A percentile compares a stretch with the other conserved stretches of the same genome.
Evolutionary conservation across 1,140 invertebrate species (phyloP).

Genomic region (Penaeus indicus): DNA sequence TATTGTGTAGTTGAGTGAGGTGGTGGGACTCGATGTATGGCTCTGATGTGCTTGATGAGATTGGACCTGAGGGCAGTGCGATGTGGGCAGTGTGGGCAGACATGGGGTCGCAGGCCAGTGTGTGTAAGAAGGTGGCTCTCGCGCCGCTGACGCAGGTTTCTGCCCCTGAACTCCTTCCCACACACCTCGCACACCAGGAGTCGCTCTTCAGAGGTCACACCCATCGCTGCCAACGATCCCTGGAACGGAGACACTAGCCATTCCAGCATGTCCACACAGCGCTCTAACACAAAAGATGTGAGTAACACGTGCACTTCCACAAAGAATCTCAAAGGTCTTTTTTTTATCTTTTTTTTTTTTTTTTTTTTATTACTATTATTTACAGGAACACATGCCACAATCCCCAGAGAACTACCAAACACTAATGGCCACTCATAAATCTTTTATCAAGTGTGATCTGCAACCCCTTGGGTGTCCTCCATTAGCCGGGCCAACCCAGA

Average conservation of each 20-base stretch:
- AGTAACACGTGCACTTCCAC: neutral
- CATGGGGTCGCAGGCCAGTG: slow-evolving; percentile 69
- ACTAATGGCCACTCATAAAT: too few relatives aligned
- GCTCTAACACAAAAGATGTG: slow-evolving; percentile 8
- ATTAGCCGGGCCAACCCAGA: slow-evolving; percentile 27
- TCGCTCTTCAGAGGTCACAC: slow-evolving; percentile 42
- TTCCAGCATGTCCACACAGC: slow-evolving; percentile 55
- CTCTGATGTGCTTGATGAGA: slow-evolving; percentile 60
- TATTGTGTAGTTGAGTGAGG: neutral
- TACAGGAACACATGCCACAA: too few relatives aligned
- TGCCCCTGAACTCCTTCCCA: slow-evolving; percentile 59
- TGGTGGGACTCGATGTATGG: slow-evolving; percentile 43
- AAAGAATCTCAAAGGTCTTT: too few relatives aligned
- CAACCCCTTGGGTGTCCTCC: slow-evolving; percentile 16
- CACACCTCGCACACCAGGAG: slow-evolving; percentile 56
- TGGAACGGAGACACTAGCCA: slow-evolving; percentile 60
- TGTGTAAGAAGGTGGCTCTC: slow-evolving; percentile 69
- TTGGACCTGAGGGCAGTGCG: slow-evolving; percentile 64
- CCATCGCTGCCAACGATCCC: slow-evolving; percentile 54
- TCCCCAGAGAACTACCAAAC: too few relatives aligned
- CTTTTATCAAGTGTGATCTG: too few relatives aligned
- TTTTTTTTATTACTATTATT: neutral
- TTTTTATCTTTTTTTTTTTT: neutral
- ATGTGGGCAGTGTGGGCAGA: slow-evolving; percentile 66
- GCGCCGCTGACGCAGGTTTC: slow-evolving; percentile 56